Evolutionary conservation across 2,797 vertebrate species (phyloP).

Genomic region (Choloepus didactylus): DNA sequence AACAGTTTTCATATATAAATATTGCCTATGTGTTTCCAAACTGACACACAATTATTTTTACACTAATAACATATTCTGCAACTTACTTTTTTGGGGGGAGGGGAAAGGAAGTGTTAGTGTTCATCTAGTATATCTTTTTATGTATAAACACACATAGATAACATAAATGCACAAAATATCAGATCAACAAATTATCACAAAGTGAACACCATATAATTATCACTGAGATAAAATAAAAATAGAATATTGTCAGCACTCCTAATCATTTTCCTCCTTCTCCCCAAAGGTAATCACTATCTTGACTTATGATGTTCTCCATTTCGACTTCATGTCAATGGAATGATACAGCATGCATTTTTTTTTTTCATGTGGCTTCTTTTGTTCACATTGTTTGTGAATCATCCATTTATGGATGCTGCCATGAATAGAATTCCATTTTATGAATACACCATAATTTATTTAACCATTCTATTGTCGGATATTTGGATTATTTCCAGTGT

Average conservation of each 20-base stretch:
- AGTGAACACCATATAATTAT: neutral
- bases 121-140: neutral
- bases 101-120: neutral
- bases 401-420: neutral
- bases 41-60: neutral
- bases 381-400: neutral
- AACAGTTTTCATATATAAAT: neutral
- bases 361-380: neutral
- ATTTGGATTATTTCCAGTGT: neutral
- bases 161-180: neutral
- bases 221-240: neutral
- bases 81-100: neutral
- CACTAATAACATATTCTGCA: neutral
- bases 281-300: neutral
- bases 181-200: neutral
- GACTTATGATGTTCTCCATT: neutral
- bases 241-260: neutral
- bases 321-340: neutral
- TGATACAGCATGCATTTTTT: neutral
- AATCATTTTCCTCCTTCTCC: neutral
- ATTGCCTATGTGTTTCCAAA: neutral
- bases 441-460: neutral
- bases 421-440: neutral
- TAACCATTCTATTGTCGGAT: neutral
- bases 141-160: neutral